These are phyloP conservation scores for Numenius arquata DNA, from an alignment of 2,113 vertebrate genomes.

Conservation along the genomic window DNA sequence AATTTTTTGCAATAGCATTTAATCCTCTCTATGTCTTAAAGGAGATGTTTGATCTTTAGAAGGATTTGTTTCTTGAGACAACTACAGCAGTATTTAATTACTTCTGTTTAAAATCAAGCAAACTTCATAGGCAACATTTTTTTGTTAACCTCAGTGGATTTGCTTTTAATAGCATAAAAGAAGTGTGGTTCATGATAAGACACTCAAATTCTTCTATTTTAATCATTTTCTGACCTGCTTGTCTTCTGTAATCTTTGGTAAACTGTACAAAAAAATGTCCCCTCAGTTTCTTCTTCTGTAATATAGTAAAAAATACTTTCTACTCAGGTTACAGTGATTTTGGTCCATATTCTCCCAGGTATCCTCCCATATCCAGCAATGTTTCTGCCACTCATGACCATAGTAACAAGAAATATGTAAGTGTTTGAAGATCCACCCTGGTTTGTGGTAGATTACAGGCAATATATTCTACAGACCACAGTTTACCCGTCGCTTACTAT, in stretches of 20 bases:
- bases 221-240: background rate
- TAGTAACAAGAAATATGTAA: background rate
- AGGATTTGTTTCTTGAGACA: slow-evolving; percentile 34
- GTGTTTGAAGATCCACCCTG: background rate
- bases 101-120: slow-evolving; percentile 36
- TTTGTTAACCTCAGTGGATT: slow-evolving; percentile 4
- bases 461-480: background rate
- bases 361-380: too few species aligned
- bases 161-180: slow-evolving; percentile 30
- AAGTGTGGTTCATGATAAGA: background rate
- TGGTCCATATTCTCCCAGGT: background rate
- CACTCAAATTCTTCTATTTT: background rate
- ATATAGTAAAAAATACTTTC: background rate
- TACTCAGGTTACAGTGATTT: background rate
- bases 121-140: background rate
- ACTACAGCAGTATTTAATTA: slow-evolving; percentile 10
- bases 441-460: background rate
- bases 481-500: background rate
- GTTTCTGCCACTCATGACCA: background rate
- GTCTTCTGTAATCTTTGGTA: background rate
- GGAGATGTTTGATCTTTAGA: slow-evolving; percentile 34
- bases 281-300: background rate
- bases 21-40: slow-evolving; percentile 33
- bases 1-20: background rate
- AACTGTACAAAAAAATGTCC: background rate